phyloP scores from a whole-genome alignment of 2,888 invertebrate species.

The Chrysotoxum bicinctum region DNA sequence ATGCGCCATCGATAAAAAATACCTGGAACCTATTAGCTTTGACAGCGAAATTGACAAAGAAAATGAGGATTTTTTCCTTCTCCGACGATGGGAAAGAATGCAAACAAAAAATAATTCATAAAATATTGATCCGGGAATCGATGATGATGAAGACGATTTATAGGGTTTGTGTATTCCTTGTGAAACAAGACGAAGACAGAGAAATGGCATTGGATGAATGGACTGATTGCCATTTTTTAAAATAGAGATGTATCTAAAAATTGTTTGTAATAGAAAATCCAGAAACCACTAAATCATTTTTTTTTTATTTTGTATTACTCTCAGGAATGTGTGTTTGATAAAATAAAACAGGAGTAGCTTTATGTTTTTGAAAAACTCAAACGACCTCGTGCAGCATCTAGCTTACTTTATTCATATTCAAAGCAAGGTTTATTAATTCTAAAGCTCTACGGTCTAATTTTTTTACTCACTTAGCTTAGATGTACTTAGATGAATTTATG shows the following conservation, averaged over 20 bases:
- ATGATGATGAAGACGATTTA: constrained; percentile 21
- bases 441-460: too few species aligned
- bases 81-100: background rate
- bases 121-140: constrained; percentile 19
- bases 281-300: background rate
- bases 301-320: background rate
- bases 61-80: constrained; percentile 10
- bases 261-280: background rate
- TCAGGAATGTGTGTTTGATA: background rate
- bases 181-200: background rate
- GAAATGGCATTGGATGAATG: background rate
- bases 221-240: constrained; percentile 7
- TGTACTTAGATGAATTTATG: too few species aligned
- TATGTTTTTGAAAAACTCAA: background rate
- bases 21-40: constrained; percentile 19
- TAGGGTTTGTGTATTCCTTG: background rate
- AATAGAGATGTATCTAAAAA: constrained; percentile 5
- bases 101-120: background rate
- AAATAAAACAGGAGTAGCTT: background rate
- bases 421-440: too few species aligned
- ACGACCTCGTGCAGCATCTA: background rate
- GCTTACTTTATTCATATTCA: background rate
- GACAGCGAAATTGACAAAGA: background rate
- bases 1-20: constrained; percentile 43
- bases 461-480: too few species aligned